Base-by-base conservation (phyloP, 37 sponge, comb jelly and placozoan genomes). In the Halisarca cf. caerulea region DNA sequence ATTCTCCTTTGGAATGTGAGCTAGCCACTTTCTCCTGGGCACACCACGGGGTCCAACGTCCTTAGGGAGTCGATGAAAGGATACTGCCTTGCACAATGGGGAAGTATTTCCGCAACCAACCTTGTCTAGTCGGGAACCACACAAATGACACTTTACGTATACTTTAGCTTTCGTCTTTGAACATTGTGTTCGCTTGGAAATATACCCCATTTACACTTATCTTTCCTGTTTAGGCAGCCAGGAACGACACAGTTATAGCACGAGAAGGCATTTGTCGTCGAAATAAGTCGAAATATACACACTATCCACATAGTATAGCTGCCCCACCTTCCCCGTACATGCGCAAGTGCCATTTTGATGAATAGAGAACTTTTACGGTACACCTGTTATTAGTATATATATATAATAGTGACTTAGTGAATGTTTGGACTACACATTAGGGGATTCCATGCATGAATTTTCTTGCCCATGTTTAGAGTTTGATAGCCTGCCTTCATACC, bases 191-290 rank as follows among this genome's bases (percentile, higher is more conserved):
- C 15, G 28, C 79, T 78, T 6, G 79, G 79, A 47, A 40, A 78
- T 51, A 78, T 44, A 30, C 79, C 79, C 79, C 79, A 78, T 30
- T 78, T 78, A 51, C 51, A 40, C 3, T 47, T 2, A 47, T 40
- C 79, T 78, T 78, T 78, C 79, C 6, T 2, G 54, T 78, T 78
- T 5, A 51, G 54, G 8, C 53, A 78, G 53, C 51, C 54, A 78
- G 54, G 79, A 51, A 40, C 79, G 15, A 47, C 79, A 78, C 51
- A 78, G 28, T 78, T n/a, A n/a, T 78, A 2, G 79, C 79, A 28
- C 43, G 79, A 2, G 53, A 78, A 78, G 79, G 79, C 79, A 78
- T 40, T 78, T 40, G 3, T 35, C 33, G 2, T 69, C 71, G 3
- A 69, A 55, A 4, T 3, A 69, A 3, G n/a, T n/a, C n/a, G n/a